A percentile compares a stretch with the other conserved stretches of the same genome.
Evolutionary conservation across 2,113 vertebrate genomes (phyloP).

Genomic region (Anolis carolinensis): DNA sequence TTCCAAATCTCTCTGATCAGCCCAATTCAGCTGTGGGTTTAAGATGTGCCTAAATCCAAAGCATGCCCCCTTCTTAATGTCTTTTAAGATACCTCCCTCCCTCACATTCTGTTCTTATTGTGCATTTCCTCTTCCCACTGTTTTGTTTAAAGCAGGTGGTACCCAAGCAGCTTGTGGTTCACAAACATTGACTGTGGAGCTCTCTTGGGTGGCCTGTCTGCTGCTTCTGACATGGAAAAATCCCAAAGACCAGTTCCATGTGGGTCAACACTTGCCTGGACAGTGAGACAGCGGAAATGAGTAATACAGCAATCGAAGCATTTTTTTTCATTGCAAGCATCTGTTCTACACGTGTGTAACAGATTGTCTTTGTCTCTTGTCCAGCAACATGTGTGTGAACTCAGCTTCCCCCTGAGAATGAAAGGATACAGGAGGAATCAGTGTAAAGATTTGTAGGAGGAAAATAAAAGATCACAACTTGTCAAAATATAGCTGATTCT

Average conservation of each 20-base stretch:
- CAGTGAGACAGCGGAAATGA: conserved; percentile 62
- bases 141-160: conserved; percentile 25
- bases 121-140: not conserved
- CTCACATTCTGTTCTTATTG: not conserved
- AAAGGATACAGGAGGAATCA: conserved; percentile 62
- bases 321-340: conserved; percentile 59
- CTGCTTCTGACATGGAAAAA: conserved; percentile 35
- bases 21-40: not conserved
- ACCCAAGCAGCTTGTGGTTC: conserved; percentile 26
- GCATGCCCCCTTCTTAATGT: not conserved
- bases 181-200: conserved; percentile 31
- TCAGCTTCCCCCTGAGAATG: conserved; percentile 53
- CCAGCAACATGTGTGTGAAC: conserved; percentile 60
- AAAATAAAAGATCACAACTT: conserved; percentile 67
- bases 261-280: conserved; percentile 41
- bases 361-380: conserved; percentile 66
- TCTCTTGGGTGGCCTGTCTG: conserved; percentile 44
- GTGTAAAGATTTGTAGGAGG: conserved; percentile 63
- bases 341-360: conserved; percentile 72
- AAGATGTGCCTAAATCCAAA: not conserved
- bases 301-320: conserved; percentile 53
- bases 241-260: conserved; percentile 41
- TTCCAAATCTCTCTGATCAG: not conserved
- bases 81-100: not conserved
- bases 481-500: conserved; percentile 64